Evolutionary conservation across 1,140 invertebrate genomes (phyloP), one percentile per base, ranked within the genome.

Genomic region (Drosophila kohkoa): DNA sequence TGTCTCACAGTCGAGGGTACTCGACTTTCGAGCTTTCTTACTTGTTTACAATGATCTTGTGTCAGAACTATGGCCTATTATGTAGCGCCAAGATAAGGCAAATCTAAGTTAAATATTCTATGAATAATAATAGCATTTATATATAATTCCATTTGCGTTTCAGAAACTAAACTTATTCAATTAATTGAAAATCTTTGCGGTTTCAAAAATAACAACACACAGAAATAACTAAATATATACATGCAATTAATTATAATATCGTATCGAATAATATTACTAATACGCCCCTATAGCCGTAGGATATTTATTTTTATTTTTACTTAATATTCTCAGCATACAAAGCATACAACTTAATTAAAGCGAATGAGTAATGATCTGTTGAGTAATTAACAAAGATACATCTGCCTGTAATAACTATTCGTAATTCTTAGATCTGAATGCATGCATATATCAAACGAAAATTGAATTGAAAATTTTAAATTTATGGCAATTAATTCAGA

Each of bases 401-500:
- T 54, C 28, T 54, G 28, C 32, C 25, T 54, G 28, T 41, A 54
- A 32, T 15, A 54, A 32, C 51, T 54, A 54, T 28, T 4, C 8
- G 7, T 13, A 43, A 43, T 28, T 52, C 6, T 2, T 15, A 52
- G 49, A 30, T 32, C 11, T 7, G 15, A 32, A 35, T 35, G 28
- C 11, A 28, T 49, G 7, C 13, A 49, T 35, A 32, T 48, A 64
- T 64, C 2, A 58, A 57, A 66, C 16, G 5, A 16, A 15, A 64
- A 64, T 48, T 20, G 20, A 20, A 48, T 38, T 3, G 30, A 48
- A 30, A 55, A 32, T 38, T 25, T 35, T 11, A 38, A 64, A 41
- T 64, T 48, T 38, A 35, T 16, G 59, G 5, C 59, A 70, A 32
- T 64, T 45, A 13, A 28, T 20, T 10, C 4, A 1, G 30, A 15